These are phyloP conservation scores for Aromia moschata DNA, from an alignment of 2,888 invertebrate species.

Conservation along the genomic window DNA sequence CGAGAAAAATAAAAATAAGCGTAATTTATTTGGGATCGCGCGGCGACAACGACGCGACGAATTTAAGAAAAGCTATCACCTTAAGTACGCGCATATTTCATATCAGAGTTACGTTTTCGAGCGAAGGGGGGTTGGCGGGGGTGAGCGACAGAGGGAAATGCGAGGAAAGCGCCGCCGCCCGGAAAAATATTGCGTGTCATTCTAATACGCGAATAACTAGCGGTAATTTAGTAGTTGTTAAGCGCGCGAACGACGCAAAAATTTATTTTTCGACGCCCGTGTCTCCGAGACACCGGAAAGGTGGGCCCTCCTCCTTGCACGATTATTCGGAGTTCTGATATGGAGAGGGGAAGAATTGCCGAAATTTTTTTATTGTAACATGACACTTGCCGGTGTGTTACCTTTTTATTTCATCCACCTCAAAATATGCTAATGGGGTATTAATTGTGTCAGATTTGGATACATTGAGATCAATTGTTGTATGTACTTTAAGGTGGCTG, in stretches of 20 bases:
- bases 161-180: conserved; percentile 37
- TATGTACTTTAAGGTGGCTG: no score
- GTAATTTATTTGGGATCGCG: conserved; percentile 62
- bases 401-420: no score
- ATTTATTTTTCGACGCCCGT: conserved; percentile 16
- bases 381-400: no score
- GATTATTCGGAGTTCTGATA: conserved; percentile 8
- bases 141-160: conserved; percentile 28
- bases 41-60: conserved; percentile 59
- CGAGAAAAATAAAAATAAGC: conserved; percentile 55
- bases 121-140: conserved; percentile 28
- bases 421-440: no score
- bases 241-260: conserved; percentile 44
- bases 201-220: conserved; percentile 56
- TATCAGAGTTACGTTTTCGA: conserved; percentile 50
- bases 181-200: conserved; percentile 60
- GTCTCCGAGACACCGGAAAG: not conserved
- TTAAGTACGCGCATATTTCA: conserved; percentile 65
- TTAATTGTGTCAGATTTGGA: no score
- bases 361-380: no score
- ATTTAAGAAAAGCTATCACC: conserved; percentile 65
- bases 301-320: conserved; percentile 11
- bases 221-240: conserved; percentile 54
- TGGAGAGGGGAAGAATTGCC: conserved; percentile 3
- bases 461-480: no score